Percentiles rank a stretch among this genome's conserved stretches.
phyloP scores from a whole-genome alignment of 2,888 invertebrate species.

The Orgyia antiqua region DNA sequence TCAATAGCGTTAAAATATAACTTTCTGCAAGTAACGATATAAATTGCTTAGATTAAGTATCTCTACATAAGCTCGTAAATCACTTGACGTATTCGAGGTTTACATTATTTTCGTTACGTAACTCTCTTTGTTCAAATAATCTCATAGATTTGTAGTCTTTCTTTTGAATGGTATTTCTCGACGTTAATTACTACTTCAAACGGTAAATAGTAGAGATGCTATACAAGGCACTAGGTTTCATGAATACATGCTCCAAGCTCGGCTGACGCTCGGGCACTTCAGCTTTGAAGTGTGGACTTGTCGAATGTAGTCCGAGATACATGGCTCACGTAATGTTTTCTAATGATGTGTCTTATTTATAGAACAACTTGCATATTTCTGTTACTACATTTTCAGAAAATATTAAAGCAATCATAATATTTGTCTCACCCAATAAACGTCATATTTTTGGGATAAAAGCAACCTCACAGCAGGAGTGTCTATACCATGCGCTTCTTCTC shows the following conservation, averaged over 20 bases:
- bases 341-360: slow-evolving; percentile 23
- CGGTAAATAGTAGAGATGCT: slow-evolving; percentile 2
- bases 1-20: too few relatives aligned
- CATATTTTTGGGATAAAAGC: too few relatives aligned
- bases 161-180: too few relatives aligned
- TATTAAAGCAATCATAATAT: too few relatives aligned
- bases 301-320: slow-evolving; percentile 9
- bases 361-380: not conserved
- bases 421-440: too few relatives aligned
- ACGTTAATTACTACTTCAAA: not conserved
- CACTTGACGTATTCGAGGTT: slow-evolving; percentile 16
- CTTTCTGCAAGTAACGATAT: slow-evolving; percentile 32
- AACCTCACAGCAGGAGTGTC: too few relatives aligned
- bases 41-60: slow-evolving; percentile 25
- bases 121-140: too few relatives aligned
- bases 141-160: too few relatives aligned
- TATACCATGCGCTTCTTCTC: too few relatives aligned
- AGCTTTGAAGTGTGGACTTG: slow-evolving; percentile 18
- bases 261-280: slow-evolving; percentile 20
- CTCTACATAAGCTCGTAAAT: slow-evolving; percentile 24
- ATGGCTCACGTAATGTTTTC: too few relatives aligned
- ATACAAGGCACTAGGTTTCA: slow-evolving; percentile 20
- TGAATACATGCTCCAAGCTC: slow-evolving; percentile 33
- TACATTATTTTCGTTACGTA: slow-evolving; percentile 7
- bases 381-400: too few relatives aligned